A percentile compares a stretch with the other conserved stretches of the same genome.
These are phyloP conservation scores for Leptonema lineaticorne DNA, from an alignment of 1,140 invertebrate genomes.

Conservation along the genomic window DNA sequence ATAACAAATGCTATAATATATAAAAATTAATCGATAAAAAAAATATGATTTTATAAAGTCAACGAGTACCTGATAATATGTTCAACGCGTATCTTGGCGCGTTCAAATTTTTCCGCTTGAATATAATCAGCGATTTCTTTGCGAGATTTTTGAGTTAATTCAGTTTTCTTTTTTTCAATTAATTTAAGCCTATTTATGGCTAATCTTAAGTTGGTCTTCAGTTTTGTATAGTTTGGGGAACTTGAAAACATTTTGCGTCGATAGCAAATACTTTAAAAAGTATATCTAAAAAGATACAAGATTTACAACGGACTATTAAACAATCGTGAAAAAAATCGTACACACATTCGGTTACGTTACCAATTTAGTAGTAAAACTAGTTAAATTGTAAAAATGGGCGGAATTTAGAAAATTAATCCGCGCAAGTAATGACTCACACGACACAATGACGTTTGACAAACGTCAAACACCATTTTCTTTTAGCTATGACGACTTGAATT, in stretches of 20 bases:
- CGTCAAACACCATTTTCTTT: neutral
- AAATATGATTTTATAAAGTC: neutral
- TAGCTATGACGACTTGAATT: too few relatives aligned
- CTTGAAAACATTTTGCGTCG: conserved; percentile 75
- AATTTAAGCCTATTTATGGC: conserved; percentile 92
- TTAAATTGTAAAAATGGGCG: conserved; percentile 5
- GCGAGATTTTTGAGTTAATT: conserved; percentile 91
- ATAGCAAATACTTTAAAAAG: neutral
- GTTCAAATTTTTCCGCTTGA: conserved; percentile 83
- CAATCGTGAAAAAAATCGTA: neutral
- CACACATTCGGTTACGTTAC: neutral
- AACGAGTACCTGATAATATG: conserved; percentile 82
- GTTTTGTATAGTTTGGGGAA: conserved; percentile 87
- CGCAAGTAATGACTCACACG: neutral
- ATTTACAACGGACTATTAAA: neutral
- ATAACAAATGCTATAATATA: neutral
- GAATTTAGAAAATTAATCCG: neutral
- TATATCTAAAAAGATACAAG: neutral
- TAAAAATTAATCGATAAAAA: neutral
- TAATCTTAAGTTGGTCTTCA: conserved; percentile 94
- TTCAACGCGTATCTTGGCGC: conserved; percentile 95
- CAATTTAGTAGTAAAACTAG: too few relatives aligned
- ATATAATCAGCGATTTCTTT: conserved; percentile 98
- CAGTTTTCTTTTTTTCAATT: conserved; percentile 97
- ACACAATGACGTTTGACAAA: conserved; percentile 5